Conservation (phyloP, 1,140 invertebrate genomes). For the Lepidurus couesii region DNA sequence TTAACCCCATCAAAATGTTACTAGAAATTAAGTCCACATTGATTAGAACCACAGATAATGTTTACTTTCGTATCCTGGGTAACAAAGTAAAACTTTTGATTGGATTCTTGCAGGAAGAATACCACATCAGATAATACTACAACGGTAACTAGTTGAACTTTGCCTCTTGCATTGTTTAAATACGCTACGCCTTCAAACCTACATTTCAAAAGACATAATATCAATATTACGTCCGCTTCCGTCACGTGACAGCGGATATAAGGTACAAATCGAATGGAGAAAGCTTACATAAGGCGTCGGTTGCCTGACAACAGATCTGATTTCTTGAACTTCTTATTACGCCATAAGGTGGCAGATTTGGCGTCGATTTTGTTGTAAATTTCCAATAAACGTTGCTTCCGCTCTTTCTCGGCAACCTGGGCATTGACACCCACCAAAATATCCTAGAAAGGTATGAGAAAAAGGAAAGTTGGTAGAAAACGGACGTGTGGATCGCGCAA, state of each 20-base stretch:
- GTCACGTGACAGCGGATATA: neutral
- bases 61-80: constrained; percentile 51
- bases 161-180: constrained; percentile 73
- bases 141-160: constrained; percentile 74
- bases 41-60: neutral
- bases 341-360: constrained; percentile 78
- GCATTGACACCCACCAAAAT: constrained; percentile 82
- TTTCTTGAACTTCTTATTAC: constrained; percentile 84
- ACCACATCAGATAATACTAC: constrained; percentile 85
- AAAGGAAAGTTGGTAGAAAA: constrained; percentile 1
- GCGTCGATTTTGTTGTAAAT: constrained; percentile 89
- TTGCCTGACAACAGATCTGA: constrained; percentile 80
- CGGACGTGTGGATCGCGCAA: constrained; percentile 3
- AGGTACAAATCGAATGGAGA: neutral
- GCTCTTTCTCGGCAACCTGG: constrained; percentile 84
- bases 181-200: constrained; percentile 78
- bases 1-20: too few relatives aligned
- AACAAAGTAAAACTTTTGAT: constrained; percentile 57
- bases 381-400: constrained; percentile 79
- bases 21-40: constrained; percentile 7
- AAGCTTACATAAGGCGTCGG: constrained; percentile 63
- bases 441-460: constrained; percentile 50
- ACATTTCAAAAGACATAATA: constrained; percentile 37
- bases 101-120: constrained; percentile 83
- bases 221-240: constrained; percentile 36